Percentiles rank a stretch among this genome's conserved stretches.
Conservation (phyloP, 2,797 vertebrate species). For the Eospalax fontanierii region DNA sequence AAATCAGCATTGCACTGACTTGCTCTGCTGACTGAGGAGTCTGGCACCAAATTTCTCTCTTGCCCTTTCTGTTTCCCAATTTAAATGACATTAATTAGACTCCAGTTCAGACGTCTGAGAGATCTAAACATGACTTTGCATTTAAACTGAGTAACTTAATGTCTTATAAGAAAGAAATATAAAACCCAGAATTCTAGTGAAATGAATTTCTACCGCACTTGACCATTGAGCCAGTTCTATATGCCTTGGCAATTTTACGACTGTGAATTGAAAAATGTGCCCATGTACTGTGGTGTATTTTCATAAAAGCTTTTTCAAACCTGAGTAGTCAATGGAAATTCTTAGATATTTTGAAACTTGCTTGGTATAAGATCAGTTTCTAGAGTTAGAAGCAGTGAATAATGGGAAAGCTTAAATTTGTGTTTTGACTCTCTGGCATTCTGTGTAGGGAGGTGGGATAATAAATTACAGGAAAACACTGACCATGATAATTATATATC, state of each 20-base stretch:
- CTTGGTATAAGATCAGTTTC: not conserved
- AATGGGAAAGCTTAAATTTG: conserved; percentile 15
- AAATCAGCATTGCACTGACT: not conserved
- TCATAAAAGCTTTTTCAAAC: conserved; percentile 38
- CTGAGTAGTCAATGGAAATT: conserved; percentile 31
- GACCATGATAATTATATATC: not conserved
- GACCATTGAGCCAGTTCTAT: not conserved
- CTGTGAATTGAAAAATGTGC: not conserved
- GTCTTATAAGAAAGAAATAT: conserved; percentile 6
- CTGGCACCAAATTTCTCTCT: conserved; percentile 8
- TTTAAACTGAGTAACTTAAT: conserved; percentile 66
- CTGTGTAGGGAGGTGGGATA: not conserved
- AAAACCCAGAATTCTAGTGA: conserved; percentile 26
- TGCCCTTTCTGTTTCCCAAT: conserved; percentile 4
- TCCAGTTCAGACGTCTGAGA: conserved; percentile 29
- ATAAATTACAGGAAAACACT: not conserved
- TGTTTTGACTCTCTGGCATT: conserved; percentile 34
- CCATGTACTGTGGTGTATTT: not conserved
- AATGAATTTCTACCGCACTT: conserved; percentile 52
- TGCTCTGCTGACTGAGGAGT: not conserved
- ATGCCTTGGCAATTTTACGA: not conserved
- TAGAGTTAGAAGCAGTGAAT: not conserved
- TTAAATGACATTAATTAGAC: conserved; percentile 59
- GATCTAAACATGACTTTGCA: conserved; percentile 60
- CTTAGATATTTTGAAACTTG: conserved; percentile 54